These are phyloP conservation scores for Acanthacorydalis orientalis DNA, from an alignment of 2,888 invertebrate species.

Conservation along the genomic window DNA sequence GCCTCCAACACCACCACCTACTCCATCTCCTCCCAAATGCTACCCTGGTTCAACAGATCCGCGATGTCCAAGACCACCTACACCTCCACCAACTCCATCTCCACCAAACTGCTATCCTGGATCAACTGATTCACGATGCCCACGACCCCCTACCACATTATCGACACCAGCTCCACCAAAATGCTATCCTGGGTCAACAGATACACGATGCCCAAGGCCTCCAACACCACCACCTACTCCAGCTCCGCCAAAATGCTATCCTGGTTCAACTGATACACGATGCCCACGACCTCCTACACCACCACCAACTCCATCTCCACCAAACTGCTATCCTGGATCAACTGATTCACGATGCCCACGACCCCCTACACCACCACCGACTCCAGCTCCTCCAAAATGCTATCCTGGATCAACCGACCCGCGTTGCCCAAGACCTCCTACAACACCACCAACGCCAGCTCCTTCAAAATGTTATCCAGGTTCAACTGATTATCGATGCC, in stretches of 20 bases:
- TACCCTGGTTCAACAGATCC: conserved; percentile 24
- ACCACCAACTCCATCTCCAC: conserved; percentile 8
- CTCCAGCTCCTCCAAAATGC: conserved; percentile 16
- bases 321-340: conserved; percentile 17
- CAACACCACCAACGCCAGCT: conserved; percentile 24
- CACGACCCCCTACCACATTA: conserved; percentile 17
- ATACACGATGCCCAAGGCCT: conserved; percentile 18
- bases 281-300: conserved; percentile 12
- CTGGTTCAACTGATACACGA: conserved; percentile 14
- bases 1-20: conserved; percentile 13
- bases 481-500: conserved; percentile 21
- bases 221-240: conserved; percentile 12
- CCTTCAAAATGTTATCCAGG: conserved; percentile 20
- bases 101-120: conserved; percentile 22
- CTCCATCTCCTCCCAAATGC: conserved; percentile 21
- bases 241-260: conserved; percentile 14
- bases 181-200: conserved; percentile 18
- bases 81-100: conserved; percentile 3
- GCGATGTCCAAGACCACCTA: conserved; percentile 15
- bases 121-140: conserved; percentile 19
- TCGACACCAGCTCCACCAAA: conserved; percentile 12
- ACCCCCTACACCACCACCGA: conserved; percentile 9
- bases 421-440: conserved; percentile 19
- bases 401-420: conserved; percentile 21
- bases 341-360: conserved; percentile 19